phyloP scores from a whole-genome alignment of 2,797 vertebrate genomes.

The Austrolebias charrua region DNA sequence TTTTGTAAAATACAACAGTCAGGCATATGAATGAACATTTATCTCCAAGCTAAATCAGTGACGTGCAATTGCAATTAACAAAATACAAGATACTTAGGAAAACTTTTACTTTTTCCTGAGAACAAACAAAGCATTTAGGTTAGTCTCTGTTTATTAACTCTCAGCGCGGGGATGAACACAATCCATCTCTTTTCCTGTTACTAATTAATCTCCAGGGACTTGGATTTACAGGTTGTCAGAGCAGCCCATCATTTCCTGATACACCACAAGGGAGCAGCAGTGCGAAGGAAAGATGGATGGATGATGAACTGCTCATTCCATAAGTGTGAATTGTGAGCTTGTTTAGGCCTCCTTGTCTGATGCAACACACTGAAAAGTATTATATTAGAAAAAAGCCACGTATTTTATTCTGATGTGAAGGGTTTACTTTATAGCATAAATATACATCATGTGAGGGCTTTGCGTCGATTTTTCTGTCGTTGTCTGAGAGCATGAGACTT shows the following conservation, averaged over 20 bases:
- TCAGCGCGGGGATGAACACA: slow-evolving; percentile 22
- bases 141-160: slow-evolving; percentile 4
- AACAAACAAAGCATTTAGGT: neutral
- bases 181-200: slow-evolving; percentile 28
- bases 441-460: slow-evolving; percentile 1
- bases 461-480: slow-evolving; percentile 1
- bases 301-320: slow-evolving; percentile 19
- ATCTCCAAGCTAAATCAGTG: neutral
- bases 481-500: slow-evolving; percentile 12
- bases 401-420: neutral
- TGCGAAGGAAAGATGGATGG: slow-evolving; percentile 64
- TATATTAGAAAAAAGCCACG: neutral
- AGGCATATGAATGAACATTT: slow-evolving; percentile 8
- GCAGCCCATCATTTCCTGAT: slow-evolving; percentile 47
- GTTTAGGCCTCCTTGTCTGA: slow-evolving; percentile 13
- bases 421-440: slow-evolving; percentile 1
- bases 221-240: slow-evolving; percentile 36
- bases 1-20: slow-evolving; percentile 7
- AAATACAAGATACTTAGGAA: neutral
- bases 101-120: neutral
- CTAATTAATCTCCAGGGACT: slow-evolving; percentile 44
- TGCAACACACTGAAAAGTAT: neutral
- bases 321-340: slow-evolving; percentile 6
- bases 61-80: neutral
- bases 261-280: slow-evolving; percentile 82